Conservation (phyloP, 2,888 invertebrate genomes). For the Leptura quadrifasciata region DNA sequence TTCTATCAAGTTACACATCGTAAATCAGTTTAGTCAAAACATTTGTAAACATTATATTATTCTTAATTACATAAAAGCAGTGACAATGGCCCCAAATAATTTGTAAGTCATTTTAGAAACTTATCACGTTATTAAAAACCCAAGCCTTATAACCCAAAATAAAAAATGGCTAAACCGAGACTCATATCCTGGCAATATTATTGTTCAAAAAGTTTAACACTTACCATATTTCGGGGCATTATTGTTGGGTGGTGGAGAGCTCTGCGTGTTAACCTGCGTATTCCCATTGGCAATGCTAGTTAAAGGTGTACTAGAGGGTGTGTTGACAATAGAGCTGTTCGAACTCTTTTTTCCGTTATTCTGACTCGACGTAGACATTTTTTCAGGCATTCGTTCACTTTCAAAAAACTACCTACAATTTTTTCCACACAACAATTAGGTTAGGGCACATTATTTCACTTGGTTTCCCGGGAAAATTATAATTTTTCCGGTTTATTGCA, state of each 20-base stretch:
- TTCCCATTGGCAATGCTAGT: constrained; percentile 66
- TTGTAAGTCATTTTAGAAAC: constrained; percentile 9
- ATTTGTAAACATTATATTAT: constrained; percentile 18
- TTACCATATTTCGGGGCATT: constrained; percentile 76
- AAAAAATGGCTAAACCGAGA: not conserved
- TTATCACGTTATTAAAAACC: not conserved
- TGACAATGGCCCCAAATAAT: not conserved
- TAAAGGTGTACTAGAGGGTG: constrained; percentile 72
- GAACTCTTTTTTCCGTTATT: constrained; percentile 69
- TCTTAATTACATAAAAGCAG: constrained; percentile 12
- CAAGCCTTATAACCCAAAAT: not conserved
- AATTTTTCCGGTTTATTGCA: constrained; percentile 38
- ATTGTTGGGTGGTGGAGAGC: constrained; percentile 71
- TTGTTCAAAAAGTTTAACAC: constrained; percentile 39
- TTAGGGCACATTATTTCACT: constrained; percentile 51
- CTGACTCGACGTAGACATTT: constrained; percentile 58
- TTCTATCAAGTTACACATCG: not conserved
- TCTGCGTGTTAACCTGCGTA: constrained; percentile 65
- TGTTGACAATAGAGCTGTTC: constrained; percentile 69
- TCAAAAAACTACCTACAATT: constrained; percentile 56
- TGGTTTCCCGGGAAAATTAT: constrained; percentile 47
- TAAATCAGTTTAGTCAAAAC: constrained; percentile 21
- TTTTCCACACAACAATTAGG: constrained; percentile 52
- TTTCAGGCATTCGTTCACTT: constrained; percentile 55
- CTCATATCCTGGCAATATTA: not conserved